Evolutionary conservation across 1,140 invertebrate genomes (phyloP), one percentile per base, ranked within the genome.

Genomic region (Zaprionus taronus): DNA sequence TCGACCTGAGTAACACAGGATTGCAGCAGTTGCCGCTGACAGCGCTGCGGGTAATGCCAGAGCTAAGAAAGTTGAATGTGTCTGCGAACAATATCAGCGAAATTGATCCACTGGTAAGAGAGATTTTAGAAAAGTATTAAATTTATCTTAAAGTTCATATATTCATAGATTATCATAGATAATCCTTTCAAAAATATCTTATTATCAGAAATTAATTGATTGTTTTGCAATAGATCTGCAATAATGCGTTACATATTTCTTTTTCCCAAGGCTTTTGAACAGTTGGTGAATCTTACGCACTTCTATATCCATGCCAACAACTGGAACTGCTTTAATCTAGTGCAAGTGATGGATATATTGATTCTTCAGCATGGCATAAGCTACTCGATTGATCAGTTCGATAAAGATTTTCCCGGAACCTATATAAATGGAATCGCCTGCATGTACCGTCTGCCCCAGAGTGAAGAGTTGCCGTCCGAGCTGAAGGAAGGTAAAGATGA

Each of bases 311-410:
- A 92, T 14, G 73, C 56, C 2, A 92, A 92, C 38, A 67, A 82
- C 31, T 92, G 91, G 91, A 92, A 92, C 62, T 92, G 91, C 38
- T 92, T 77, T 7, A 90, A 62, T 44, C 69, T 92, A 5, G 55
- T 62, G 20, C 49, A 38, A 9, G 26, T 92, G 0, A 87, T 92
- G 87, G 79, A 92, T 36, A 49, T 91, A 0, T 61, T 92, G 0
- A 87, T 92, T n/a, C 55, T 71, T 1, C 72, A 74, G 1, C 56
- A 79, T 17, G 72, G 74, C 34, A 92, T 92, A 17, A 72, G 60
- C 41, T 91, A 79, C n/a, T 75, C 75, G 0, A 31, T 47, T 6
- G 91, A 92, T 63, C 17, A n/a, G 4, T 55, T 66, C 12, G 75
- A 91, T 55, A n/a, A n/a, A 0, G 60, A 86, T 15, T 92, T 80